Evolutionary conservation across 2,888 invertebrate species (phyloP).

Genomic region (Cataglyphis albicans): DNA sequence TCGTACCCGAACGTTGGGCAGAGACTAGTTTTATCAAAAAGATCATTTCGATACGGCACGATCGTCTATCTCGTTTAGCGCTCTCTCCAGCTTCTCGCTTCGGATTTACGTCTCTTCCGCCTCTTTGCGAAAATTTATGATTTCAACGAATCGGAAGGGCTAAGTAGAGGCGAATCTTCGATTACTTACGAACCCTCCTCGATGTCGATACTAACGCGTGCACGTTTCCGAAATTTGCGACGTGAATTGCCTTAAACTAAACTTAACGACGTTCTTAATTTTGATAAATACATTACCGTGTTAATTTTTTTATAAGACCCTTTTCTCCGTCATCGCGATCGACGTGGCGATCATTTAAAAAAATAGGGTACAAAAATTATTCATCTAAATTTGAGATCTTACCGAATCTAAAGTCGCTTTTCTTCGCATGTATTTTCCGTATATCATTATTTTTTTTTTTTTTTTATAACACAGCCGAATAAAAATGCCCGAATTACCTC

Average conservation of each 20-base stretch:
- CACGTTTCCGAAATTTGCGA: slow-evolving; percentile 47
- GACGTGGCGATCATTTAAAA: slow-evolving; percentile 81
- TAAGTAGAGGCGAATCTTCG: slow-evolving; percentile 61
- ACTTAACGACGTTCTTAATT: slow-evolving; percentile 66
- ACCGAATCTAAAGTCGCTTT: slow-evolving; percentile 78
- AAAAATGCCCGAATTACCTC: slow-evolving; percentile 82
- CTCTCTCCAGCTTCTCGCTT: slow-evolving; percentile 11
- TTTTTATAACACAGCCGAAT: slow-evolving; percentile 84
- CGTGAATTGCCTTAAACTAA: slow-evolving; percentile 70
- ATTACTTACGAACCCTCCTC: slow-evolving; percentile 28
- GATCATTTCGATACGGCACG: slow-evolving; percentile 49
- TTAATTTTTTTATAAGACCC: slow-evolving; percentile 65
- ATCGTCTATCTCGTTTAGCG: slow-evolving; percentile 48
- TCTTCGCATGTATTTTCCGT: slow-evolving; percentile 61
- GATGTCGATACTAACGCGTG: slow-evolving; percentile 37
- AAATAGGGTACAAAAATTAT: slow-evolving; percentile 86
- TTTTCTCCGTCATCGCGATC: slow-evolving; percentile 68
- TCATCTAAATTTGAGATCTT: slow-evolving; percentile 82
- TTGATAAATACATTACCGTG: slow-evolving; percentile 67
- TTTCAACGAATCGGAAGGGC: slow-evolving; percentile 54
- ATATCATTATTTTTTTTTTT: slow-evolving; percentile 59
- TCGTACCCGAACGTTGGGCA: slow-evolving; percentile 48
- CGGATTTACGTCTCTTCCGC: neutral
- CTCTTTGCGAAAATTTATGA: slow-evolving; percentile 12
- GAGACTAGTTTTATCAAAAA: slow-evolving; percentile 47